Percentiles rank a stretch among this genome's conserved stretches.
Conservation (phyloP, 2,797 vertebrate species). For the Neopelma chrysocephalum region DNA sequence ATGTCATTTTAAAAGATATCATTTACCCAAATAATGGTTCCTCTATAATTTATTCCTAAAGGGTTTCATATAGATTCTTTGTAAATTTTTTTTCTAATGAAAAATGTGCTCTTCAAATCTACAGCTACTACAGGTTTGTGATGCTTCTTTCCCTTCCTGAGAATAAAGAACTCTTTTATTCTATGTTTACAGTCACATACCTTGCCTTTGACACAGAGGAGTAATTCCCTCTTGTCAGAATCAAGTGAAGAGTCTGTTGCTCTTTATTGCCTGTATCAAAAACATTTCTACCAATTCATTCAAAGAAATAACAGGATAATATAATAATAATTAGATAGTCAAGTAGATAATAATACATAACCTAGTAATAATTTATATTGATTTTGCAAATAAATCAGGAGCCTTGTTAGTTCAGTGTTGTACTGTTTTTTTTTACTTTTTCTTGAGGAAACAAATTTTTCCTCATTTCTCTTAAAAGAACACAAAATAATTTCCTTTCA, state of each 20-base stretch:
- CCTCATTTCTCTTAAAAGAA: not conserved
- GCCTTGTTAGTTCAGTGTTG: not conserved
- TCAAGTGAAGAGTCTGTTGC: not conserved
- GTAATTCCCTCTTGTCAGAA: not conserved
- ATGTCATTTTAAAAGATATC: fast-evolving
- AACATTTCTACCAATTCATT: not conserved
- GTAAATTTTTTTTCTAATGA: not conserved
- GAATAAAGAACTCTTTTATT: not conserved
- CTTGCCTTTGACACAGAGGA: not conserved
- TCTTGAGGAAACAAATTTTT: not conserved
- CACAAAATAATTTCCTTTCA: not conserved
- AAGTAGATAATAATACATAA: not conserved
- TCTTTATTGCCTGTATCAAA: not conserved
- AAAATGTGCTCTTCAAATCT: not conserved
- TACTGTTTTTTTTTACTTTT: not conserved
- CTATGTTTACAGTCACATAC: fast-evolving
- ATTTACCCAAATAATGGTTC: not conserved
- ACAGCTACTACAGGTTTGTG: not conserved
- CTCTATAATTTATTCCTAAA: not conserved
- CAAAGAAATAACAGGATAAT: not conserved
- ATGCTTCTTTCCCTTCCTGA: not conserved
- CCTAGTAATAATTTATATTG: not conserved
- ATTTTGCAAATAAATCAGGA: not conserved
- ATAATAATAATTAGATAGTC: not conserved
- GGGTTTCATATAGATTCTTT: not conserved